Percentiles rank a stretch among this genome's conserved stretches.
These are phyloP conservation scores for Nomada fucata DNA, from an alignment of 2,888 invertebrate species.

Conservation along the genomic window DNA sequence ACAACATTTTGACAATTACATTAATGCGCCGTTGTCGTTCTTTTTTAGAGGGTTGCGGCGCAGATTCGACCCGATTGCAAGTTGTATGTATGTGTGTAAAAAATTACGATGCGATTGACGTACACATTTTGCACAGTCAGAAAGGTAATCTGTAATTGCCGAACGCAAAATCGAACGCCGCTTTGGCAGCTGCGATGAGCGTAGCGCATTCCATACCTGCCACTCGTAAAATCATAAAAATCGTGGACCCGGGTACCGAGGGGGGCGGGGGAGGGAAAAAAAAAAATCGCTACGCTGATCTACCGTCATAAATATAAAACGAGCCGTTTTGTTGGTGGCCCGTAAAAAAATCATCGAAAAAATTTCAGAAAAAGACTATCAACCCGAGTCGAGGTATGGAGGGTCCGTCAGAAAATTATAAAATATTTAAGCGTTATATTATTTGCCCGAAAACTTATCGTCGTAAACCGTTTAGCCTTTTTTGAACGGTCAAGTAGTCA, in stretches of 20 bases:
- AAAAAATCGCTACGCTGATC: constrained; percentile 70
- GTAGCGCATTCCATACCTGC: constrained; percentile 29
- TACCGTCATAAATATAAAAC: constrained; percentile 77
- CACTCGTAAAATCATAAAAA: constrained; percentile 59
- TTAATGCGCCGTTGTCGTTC: too few species aligned
- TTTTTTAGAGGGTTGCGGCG: too few species aligned
- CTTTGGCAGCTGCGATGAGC: constrained; percentile 11
- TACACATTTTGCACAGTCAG: background rate
- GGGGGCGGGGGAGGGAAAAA: background rate
- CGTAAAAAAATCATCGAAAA: constrained; percentile 78
- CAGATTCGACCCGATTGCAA: too few species aligned
- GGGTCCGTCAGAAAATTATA: constrained; percentile 42
- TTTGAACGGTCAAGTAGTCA: constrained; percentile 49
- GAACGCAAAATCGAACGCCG: background rate
- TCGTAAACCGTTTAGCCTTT: constrained; percentile 50
- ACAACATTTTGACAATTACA: background rate
- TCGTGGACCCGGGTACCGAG: background rate
- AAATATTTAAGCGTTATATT: constrained; percentile 65
- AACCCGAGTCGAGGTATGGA: background rate
- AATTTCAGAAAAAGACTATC: constrained; percentile 41
- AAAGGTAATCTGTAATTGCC: background rate
- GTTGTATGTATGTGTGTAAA: too few species aligned
- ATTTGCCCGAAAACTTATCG: constrained; percentile 23
- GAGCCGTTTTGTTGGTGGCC: constrained; percentile 72
- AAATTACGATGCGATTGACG: too few species aligned